phyloP scores from a whole-genome alignment of 2,113 vertebrate genomes.

The Dromiciops gliroides region DNA sequence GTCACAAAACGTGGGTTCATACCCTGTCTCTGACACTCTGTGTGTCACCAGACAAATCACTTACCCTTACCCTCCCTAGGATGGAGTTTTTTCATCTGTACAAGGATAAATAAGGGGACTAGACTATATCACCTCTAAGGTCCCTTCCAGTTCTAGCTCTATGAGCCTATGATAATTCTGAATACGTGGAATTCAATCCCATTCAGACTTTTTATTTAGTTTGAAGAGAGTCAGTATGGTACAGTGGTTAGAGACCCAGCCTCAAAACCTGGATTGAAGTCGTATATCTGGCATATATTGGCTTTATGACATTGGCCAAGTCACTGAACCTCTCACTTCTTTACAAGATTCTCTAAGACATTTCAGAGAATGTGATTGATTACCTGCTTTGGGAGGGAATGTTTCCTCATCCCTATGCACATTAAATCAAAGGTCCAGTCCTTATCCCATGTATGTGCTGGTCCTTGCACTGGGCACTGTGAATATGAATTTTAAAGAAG shows the following conservation, averaged over 20 bases:
- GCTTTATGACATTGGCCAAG: background rate
- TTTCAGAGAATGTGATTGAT: background rate
- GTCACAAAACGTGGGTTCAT: background rate
- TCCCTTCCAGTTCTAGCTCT: background rate
- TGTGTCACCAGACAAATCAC: background rate
- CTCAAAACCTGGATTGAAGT: background rate
- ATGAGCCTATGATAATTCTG: background rate
- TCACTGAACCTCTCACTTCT: background rate
- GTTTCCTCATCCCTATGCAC: background rate
- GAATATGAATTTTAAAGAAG: background rate
- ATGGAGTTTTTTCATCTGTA: background rate
- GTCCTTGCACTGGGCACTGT: background rate
- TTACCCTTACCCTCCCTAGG: background rate
- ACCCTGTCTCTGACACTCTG: background rate
- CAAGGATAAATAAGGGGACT: background rate
- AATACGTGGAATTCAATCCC: background rate
- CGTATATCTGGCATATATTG: background rate
- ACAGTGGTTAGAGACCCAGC: background rate
- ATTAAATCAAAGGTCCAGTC: background rate
- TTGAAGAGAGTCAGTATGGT: background rate
- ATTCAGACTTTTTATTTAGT: no score
- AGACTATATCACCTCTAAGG: background rate
- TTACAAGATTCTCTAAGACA: background rate
- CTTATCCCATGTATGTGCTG: background rate
- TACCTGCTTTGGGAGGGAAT: background rate